These are phyloP conservation scores for Gallinago paraguaiae DNA, from an alignment of 2,113 vertebrate genomes.

Conservation along the genomic window DNA sequence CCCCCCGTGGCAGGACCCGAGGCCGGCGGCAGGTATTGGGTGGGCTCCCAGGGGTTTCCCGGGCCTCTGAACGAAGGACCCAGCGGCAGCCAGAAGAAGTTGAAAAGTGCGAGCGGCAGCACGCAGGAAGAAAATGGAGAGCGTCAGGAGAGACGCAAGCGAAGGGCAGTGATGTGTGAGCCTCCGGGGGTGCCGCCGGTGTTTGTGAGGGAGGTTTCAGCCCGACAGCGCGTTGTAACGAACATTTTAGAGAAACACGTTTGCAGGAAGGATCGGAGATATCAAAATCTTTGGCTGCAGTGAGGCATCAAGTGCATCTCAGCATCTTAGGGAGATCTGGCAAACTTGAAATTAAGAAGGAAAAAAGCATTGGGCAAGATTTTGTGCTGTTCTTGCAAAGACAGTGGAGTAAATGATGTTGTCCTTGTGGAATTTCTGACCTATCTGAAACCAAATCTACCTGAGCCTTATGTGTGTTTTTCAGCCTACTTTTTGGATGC, in stretches of 20 bases:
- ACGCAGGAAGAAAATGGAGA: conserved; percentile 33
- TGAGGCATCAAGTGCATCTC: not conserved
- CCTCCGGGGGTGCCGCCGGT: conserved; percentile 33
- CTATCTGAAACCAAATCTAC: not conserved
- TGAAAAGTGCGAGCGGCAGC: conserved; percentile 34
- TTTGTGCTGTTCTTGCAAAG: not conserved
- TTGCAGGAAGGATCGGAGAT: not conserved
- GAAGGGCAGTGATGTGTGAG: conserved; percentile 34
- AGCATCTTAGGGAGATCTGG: not conserved
- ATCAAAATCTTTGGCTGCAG: not conserved
- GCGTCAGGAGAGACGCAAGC: conserved; percentile 36
- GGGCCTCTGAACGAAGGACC: not conserved
- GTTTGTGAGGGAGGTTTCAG: not conserved
- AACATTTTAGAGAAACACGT: not conserved
- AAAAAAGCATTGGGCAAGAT: not conserved
- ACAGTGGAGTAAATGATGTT: not conserved
- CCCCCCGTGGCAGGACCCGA: not conserved
- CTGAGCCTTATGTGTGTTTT: not conserved
- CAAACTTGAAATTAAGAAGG: not conserved
- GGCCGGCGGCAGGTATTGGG: not conserved
- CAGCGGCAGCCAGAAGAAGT: conserved; percentile 17
- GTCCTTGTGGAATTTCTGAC: not conserved
- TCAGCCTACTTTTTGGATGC: not conserved
- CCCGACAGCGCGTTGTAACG: not conserved
- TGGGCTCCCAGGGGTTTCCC: not conserved